Percentiles rank a stretch among this genome's conserved stretches.
Evolutionary conservation across 2,888 invertebrate genomes (phyloP).

Genomic region (Gastracanthus pulcherrimus): DNA sequence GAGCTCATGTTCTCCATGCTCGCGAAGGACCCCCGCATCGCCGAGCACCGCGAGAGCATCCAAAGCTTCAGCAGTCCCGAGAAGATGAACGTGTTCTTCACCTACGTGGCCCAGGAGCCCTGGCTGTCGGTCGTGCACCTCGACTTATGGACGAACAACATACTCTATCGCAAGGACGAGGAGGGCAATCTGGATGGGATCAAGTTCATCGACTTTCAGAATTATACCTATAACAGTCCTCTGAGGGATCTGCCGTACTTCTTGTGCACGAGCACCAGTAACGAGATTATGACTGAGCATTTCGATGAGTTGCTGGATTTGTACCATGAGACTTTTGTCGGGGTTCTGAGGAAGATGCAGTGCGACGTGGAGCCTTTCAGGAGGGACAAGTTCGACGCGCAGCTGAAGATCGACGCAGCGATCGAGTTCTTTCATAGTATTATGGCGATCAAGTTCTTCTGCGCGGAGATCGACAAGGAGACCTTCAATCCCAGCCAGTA

Average conservation of each 20-base stretch:
- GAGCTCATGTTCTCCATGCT: constrained; percentile 60
- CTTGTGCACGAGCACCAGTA: constrained; percentile 79
- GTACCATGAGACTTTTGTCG: constrained; percentile 79
- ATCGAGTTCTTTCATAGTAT: constrained; percentile 67
- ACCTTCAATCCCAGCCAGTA: constrained; percentile 44
- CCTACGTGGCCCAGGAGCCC: constrained; percentile 68
- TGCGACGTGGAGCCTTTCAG: constrained; percentile 70
- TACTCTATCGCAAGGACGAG: constrained; percentile 79
- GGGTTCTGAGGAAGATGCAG: constrained; percentile 74
- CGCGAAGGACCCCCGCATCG: constrained; percentile 68
- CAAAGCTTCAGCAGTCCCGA: not conserved
- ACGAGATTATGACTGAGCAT: constrained; percentile 76
- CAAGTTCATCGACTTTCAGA: constrained; percentile 82
- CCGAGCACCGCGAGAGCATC: constrained; percentile 59
- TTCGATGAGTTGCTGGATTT: constrained; percentile 78
- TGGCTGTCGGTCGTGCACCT: constrained; percentile 80
- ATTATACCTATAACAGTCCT: constrained; percentile 79
- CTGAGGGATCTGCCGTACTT: constrained; percentile 80
- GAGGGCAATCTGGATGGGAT: constrained; percentile 75
- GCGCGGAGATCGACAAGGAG: constrained; percentile 42
- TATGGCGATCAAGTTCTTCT: constrained; percentile 51
- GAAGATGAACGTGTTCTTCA: constrained; percentile 33
- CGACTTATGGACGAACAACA: constrained; percentile 83
- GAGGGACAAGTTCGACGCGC: constrained; percentile 63
- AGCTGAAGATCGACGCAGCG: constrained; percentile 62